These are phyloP conservation scores for Silurus aristotelis DNA, from an alignment of 2,797 vertebrate species.

Conservation along the genomic window DNA sequence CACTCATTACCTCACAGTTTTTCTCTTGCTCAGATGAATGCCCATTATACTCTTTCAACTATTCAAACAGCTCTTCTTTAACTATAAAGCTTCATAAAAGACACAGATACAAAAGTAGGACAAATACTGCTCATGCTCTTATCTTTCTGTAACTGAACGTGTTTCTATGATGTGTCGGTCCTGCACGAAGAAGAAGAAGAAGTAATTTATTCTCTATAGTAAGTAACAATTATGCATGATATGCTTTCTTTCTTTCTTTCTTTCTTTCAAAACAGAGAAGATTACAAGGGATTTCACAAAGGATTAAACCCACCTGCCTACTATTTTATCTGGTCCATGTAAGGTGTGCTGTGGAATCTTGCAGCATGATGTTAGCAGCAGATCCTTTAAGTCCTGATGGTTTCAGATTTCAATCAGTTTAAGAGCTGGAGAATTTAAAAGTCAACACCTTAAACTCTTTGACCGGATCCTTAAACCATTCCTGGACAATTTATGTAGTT, in stretches of 20 bases:
- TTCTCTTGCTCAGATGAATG: not conserved
- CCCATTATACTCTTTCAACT: not conserved
- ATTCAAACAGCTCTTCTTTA: not conserved
- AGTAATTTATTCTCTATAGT: not conserved
- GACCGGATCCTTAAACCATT: no score
- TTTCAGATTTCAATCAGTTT: no score
- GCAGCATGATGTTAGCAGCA: no score
- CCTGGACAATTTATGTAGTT: no score
- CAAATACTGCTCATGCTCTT: not conserved
- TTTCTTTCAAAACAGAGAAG: not conserved
- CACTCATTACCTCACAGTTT: not conserved
- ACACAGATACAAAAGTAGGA: not conserved
- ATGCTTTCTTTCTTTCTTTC: not conserved
- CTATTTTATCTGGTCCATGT: no score
- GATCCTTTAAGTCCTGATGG: no score
- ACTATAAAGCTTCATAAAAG: not conserved
- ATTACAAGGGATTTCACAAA: not conserved
- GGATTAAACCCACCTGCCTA: no score
- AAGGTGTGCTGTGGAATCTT: no score
- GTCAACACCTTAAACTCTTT: no score
- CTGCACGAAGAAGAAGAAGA: not conserved
- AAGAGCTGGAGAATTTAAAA: no score
- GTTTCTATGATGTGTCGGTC: not conserved
- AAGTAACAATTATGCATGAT: not conserved
- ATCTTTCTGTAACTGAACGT: not conserved